Conservation (phyloP, 1,140 invertebrate species). For the Marisa cornuarietis region DNA sequence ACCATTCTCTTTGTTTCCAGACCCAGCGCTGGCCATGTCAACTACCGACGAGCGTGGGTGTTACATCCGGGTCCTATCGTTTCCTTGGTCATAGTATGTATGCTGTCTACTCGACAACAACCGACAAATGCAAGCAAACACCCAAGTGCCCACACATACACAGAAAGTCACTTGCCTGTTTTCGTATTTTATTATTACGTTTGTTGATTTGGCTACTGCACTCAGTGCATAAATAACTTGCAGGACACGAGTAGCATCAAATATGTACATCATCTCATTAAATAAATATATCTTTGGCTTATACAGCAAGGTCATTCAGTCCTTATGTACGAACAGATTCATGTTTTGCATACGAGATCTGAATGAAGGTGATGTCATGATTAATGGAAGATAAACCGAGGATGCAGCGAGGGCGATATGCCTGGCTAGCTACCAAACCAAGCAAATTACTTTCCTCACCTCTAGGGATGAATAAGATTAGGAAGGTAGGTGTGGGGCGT, state of each 20-base stretch:
- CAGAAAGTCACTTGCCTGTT: not conserved
- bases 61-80: too few species aligned
- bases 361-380: conserved; percentile 1
- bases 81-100: too few species aligned
- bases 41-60: too few species aligned
- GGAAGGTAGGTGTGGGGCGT: too few species aligned
- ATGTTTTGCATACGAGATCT: conserved; percentile 24
- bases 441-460: too few species aligned
- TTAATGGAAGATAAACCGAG: too few species aligned
- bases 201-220: conserved; percentile 18
- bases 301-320: conserved; percentile 22
- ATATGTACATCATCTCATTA: conserved; percentile 25
- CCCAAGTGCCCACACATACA: not conserved
- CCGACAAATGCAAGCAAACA: conserved; percentile 5
- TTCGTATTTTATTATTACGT: conserved; percentile 21
- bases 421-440: too few species aligned
- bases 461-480: too few species aligned
- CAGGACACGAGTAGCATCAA: conserved; percentile 7
- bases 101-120: not conserved
- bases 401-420: too few species aligned
- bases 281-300: conserved; percentile 31
- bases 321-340: conserved; percentile 13
- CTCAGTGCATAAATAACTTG: conserved; percentile 25
- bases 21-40: too few species aligned
- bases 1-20: too few species aligned